A percentile compares a stretch with the other conserved stretches of the same genome.
Evolutionary conservation across 2,797 vertebrate genomes (phyloP).

Genomic region (Xiphophorus birchmanni): DNA sequence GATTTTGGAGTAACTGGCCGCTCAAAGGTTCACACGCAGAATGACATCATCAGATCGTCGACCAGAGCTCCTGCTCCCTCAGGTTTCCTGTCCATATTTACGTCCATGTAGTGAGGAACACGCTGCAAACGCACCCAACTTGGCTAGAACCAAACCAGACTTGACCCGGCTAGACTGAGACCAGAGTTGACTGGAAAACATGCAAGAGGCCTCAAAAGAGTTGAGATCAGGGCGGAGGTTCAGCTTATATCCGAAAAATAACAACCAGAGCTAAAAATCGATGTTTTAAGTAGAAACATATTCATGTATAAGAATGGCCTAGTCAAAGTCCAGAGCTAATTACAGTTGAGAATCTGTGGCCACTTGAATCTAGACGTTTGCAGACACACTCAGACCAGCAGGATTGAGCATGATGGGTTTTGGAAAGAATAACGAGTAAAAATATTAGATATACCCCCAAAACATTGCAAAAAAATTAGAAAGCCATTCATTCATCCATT

Average conservation of each 20-base stretch:
- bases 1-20: no score
- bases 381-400: not conserved
- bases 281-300: not conserved
- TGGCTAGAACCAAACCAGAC: no score
- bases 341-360: not conserved
- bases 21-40: no score
- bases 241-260: not conserved
- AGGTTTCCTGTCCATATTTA: no score
- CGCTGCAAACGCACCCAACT: no score
- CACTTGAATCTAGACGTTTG: not conserved
- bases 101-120: no score
- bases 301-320: not conserved
- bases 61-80: no score
- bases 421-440: not conserved
- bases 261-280: not conserved
- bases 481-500: not conserved
- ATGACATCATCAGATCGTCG: no score
- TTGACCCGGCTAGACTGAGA: no score
- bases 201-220: not conserved
- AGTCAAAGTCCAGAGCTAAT: not conserved
- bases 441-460: not conserved
- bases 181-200: not conserved
- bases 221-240: not conserved
- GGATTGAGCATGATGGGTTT: not conserved
- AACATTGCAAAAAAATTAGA: no score